Conservation (phyloP, 1,140 invertebrate species). For the Zaprionus lachaisei region DNA sequence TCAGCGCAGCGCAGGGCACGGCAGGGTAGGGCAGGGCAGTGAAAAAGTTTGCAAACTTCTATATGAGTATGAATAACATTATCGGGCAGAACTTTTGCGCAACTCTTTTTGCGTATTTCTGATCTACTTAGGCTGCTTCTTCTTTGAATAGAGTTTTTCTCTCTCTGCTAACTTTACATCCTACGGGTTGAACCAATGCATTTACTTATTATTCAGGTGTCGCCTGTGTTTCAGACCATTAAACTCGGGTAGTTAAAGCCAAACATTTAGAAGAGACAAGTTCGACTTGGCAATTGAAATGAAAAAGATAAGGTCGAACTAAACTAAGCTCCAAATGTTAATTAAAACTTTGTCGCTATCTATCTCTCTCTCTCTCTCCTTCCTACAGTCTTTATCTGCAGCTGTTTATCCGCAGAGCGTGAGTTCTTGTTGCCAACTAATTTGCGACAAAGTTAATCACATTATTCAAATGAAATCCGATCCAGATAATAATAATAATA, state of each 20-base stretch:
- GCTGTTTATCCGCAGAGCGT: slow-evolving; percentile 29
- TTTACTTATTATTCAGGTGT: slow-evolving; percentile 3
- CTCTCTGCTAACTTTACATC: not conserved
- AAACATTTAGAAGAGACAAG: not conserved
- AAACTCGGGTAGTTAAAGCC: not conserved
- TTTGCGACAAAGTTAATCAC: slow-evolving; percentile 76
- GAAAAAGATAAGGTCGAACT: slow-evolving; percentile 23
- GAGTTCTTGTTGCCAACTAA: slow-evolving; percentile 55
- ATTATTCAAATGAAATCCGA: slow-evolving; percentile 66
- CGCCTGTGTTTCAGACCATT: not conserved
- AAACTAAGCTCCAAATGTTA: slow-evolving; percentile 73
- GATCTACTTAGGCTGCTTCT: slow-evolving; percentile 4
- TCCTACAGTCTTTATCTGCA: slow-evolving; percentile 29
- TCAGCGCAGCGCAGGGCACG: not conserved
- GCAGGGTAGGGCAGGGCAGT: not conserved
- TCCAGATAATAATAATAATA: slow-evolving; percentile 2
- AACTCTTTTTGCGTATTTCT: slow-evolving; percentile 1
- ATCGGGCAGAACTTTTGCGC: slow-evolving; percentile 2
- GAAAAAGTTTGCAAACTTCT: not conserved
- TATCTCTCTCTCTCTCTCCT: not conserved
- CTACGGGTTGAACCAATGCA: not conserved
- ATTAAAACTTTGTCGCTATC: slow-evolving; percentile 69
- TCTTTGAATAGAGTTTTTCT: not conserved
- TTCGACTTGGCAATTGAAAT: slow-evolving; percentile 8
- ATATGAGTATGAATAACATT: slow-evolving; percentile 8